phyloP scores from a whole-genome alignment of 1,140 invertebrate genomes.

The Phenacoccus solenopsis region DNA sequence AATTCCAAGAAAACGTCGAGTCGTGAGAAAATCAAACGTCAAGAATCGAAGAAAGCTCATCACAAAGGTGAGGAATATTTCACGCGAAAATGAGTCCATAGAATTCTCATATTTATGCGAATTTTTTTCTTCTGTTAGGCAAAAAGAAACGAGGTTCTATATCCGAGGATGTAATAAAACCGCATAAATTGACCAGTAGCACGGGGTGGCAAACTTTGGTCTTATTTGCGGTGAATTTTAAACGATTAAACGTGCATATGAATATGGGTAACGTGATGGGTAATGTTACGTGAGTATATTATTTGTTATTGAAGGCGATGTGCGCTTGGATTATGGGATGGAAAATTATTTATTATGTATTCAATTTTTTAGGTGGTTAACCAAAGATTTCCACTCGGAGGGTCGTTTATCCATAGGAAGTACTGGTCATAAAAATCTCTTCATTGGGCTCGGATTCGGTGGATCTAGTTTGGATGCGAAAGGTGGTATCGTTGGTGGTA shows the following conservation, averaged over 20 bases:
- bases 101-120: no score
- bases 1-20: not conserved
- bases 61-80: not conserved
- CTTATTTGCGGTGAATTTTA: slow-evolving; percentile 89
- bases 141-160: not conserved
- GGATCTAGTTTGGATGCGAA: slow-evolving; percentile 87
- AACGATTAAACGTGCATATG: slow-evolving; percentile 89
- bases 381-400: slow-evolving; percentile 76
- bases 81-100: no score
- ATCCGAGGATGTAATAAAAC: slow-evolving; percentile 20
- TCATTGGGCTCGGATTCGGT: slow-evolving; percentile 72
- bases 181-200: slow-evolving; percentile 8
- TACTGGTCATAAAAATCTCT: slow-evolving; percentile 85
- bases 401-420: slow-evolving; percentile 85
- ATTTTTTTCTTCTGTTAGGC: no score
- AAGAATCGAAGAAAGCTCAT: slow-evolving; percentile 11
- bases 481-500: slow-evolving; percentile 90
- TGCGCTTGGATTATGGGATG: no score
- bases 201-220: slow-evolving; percentile 89
- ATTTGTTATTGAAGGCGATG: not conserved
- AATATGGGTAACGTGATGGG: slow-evolving; percentile 99
- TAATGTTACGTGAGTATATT: slow-evolving; percentile 52
- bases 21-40: slow-evolving; percentile 6
- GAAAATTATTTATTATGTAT: no score
- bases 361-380: slow-evolving; percentile 58